A percentile compares a stretch with the other conserved stretches of the same genome.
Evolutionary conservation across 1,140 invertebrate genomes (phyloP).

Genomic region (Archivesica marissinica): DNA sequence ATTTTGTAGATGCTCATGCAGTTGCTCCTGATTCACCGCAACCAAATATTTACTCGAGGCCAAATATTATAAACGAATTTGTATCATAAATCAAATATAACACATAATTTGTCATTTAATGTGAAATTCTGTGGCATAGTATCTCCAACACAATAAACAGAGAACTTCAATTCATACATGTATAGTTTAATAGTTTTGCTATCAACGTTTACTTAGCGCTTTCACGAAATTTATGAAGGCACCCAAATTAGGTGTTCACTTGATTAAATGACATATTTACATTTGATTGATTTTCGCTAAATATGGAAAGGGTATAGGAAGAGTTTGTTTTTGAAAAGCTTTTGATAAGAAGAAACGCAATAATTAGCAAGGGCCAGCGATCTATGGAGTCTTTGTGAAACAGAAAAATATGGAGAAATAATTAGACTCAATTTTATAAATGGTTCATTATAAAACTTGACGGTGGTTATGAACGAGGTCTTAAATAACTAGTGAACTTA

Average conservation of each 20-base stretch:
- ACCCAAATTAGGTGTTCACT: constrained; percentile 46
- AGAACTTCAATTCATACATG: constrained; percentile 34
- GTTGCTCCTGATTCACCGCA: too few species aligned
- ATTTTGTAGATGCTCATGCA: too few species aligned
- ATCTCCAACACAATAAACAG: constrained; percentile 46
- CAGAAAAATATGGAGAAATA: constrained; percentile 26
- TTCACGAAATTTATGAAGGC: constrained; percentile 36
- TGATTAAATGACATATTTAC: constrained; percentile 57
- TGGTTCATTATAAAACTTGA: constrained; percentile 26
- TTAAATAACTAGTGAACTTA: constrained; percentile 20
- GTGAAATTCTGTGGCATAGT: constrained; percentile 30
- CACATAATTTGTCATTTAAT: constrained; percentile 42
- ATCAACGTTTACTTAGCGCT: constrained; percentile 47
- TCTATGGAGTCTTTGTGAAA: constrained; percentile 40
- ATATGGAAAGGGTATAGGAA: background rate
- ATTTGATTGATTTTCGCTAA: constrained; percentile 48
- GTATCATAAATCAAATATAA: constrained; percentile 34
- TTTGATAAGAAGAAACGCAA: constrained; percentile 3
- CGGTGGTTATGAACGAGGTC: background rate
- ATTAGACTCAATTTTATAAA: constrained; percentile 56
- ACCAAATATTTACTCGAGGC: too few species aligned
- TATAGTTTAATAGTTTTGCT: constrained; percentile 45
- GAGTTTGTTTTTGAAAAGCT: constrained; percentile 52
- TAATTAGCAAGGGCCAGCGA: constrained; percentile 41
- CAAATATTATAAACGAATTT: too few species aligned